Base-by-base conservation (phyloP, 2,797 vertebrate genomes). In the Chromobotia macracanthus region DNA sequence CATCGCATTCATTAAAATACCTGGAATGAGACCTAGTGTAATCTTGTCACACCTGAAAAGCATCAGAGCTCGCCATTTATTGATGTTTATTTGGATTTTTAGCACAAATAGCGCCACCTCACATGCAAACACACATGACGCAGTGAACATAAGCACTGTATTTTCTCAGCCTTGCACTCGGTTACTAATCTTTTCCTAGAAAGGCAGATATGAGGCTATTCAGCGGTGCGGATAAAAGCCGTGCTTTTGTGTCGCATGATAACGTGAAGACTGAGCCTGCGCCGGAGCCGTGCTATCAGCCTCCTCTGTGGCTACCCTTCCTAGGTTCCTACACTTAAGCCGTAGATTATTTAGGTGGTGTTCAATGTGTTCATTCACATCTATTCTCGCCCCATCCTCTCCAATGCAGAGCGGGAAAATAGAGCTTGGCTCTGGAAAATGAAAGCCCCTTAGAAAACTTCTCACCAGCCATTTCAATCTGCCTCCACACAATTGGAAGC, bases 191-290 rank as follows among this genome's bases (percentile, higher is more conserved):
- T 89, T 79, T 86, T 88, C 84, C 80, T 50, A 72, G 83, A 82
- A 89, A 90, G 84, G 76, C 76, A 82, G 82, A 86, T 90, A 88
- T 80, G 85, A 85, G 77, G 64, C 74, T 84, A 80, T 84, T 87
- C 84, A 85, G 87, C 86, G 84, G 79, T 80, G 77, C 79, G 61
- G 82, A 81, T 85, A 88, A 79, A 86, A 87, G 85, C 84, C 84
- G 80, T 72, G 80, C 84, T 58, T 74, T 83, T 85, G 87, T 91
- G 86, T 86, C 80, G 85, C 84, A 85, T 73, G 84, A 87, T 85
- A 86, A 89, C 82, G 83, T 58, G 25, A 41, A 67, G 79, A 73
- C 23, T 31, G 82, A 87, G 80, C 83, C 87, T 77, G 46, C 65
- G 61, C 80, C 80, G 80, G 77, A 55, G 35, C 75, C 72, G 9